Percentiles rank a stretch among this genome's conserved stretches.
These are phyloP conservation scores for Gymnodraco acuticeps DNA, from an alignment of 2,797 vertebrate genomes.

Conservation along the genomic window DNA sequence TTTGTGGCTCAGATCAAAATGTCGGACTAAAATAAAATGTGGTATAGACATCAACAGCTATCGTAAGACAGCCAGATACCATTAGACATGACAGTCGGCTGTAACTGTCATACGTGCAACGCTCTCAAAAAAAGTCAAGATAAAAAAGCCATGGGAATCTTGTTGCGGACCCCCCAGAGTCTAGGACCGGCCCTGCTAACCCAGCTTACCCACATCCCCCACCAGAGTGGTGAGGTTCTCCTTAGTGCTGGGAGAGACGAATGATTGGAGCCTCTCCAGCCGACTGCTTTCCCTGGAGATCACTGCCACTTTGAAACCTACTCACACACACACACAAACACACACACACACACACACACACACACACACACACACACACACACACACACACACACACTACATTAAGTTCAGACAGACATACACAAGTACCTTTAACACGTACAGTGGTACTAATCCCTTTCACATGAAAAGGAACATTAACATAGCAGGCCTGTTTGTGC, in stretches of 20 bases:
- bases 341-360: slow-evolving; percentile 3
- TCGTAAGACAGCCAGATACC: no score
- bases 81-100: no score
- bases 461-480: slow-evolving; percentile 31
- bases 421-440: slow-evolving; percentile 24
- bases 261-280: slow-evolving; percentile 82
- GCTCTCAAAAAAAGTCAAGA: no score
- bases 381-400: neutral
- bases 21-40: no score
- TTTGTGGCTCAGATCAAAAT: no score
- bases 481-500: slow-evolving; percentile 5
- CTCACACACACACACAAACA: slow-evolving; percentile 31
- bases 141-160: no score
- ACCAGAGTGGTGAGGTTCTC: slow-evolving; percentile 85
- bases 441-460: slow-evolving; percentile 38
- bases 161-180: no score
- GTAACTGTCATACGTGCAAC: no score
- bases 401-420: slow-evolving; percentile 23
- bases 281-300: slow-evolving; percentile 85
- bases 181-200: neutral
- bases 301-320: slow-evolving; percentile 89
- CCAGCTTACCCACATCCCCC: slow-evolving; percentile 86
- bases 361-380: neutral
- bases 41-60: no score
- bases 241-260: slow-evolving; percentile 80